These are phyloP conservation scores for Botia kubotai DNA, from an alignment of 2,797 vertebrate species.

Conservation along the genomic window DNA sequence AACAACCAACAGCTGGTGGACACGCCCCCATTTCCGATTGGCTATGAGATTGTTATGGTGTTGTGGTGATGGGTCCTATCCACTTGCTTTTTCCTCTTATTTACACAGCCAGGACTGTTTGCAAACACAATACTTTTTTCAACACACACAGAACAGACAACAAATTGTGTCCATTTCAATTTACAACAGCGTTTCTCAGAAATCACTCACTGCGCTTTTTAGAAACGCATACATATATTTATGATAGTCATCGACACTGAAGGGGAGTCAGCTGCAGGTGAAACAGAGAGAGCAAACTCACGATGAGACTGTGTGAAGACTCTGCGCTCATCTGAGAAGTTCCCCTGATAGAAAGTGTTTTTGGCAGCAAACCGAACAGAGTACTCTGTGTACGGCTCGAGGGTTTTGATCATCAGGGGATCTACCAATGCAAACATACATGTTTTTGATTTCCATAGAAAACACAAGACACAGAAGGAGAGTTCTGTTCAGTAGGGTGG, in stretches of 20 bases:
- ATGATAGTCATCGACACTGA: background rate
- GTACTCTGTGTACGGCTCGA: constrained; percentile 74
- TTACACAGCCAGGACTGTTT: no score
- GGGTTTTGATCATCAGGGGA: constrained; percentile 57
- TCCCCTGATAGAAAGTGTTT: constrained; percentile 71
- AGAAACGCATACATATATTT: background rate
- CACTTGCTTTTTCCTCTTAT: no score
- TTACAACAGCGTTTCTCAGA: no score
- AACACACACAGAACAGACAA: no score
- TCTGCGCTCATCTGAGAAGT: constrained; percentile 63
- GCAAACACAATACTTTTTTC: no score
- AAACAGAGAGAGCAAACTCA: constrained; percentile 56
- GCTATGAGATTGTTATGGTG: no score
- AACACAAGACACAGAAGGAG: background rate
- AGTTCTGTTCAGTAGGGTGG: background rate
- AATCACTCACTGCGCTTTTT: no score
- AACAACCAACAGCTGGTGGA: no score
- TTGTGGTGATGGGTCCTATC: no score
- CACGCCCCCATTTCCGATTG: no score
- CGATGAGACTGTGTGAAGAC: constrained; percentile 70
- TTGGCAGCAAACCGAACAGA: constrained; percentile 70
- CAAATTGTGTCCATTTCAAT: no score
- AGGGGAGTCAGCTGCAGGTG: background rate
- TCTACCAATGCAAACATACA: constrained; percentile 62
- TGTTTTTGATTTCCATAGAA: background rate